Conservation (phyloP, 2,113 vertebrate genomes). For the Dasyurus viverrinus region DNA sequence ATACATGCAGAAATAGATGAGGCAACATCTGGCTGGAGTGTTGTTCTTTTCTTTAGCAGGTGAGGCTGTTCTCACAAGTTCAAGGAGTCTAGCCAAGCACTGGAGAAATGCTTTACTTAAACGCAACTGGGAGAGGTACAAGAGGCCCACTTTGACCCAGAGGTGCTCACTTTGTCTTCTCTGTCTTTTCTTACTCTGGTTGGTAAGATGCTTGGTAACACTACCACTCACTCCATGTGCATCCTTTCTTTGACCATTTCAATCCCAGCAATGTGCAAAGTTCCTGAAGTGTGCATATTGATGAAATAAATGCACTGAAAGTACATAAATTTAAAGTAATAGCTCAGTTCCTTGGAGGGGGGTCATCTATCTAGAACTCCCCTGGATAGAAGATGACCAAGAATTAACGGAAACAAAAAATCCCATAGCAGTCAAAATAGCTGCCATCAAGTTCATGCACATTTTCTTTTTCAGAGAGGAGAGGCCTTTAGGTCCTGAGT, state of each 20-base stretch:
- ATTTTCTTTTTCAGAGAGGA: neutral
- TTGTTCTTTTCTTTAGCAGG: neutral
- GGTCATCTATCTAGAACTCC: neutral
- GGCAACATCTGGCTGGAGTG: neutral
- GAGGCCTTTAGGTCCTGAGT: neutral
- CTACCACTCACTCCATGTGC: neutral
- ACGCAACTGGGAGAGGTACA: neutral
- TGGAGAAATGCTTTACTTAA: neutral
- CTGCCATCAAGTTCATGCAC: neutral
- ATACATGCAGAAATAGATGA: slow-evolving; percentile 18
- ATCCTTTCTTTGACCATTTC: neutral
- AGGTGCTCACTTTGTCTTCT: neutral
- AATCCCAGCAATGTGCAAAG: neutral
- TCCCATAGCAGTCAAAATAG: neutral
- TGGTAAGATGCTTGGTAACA: neutral
- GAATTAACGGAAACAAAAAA: neutral
- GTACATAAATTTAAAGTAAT: neutral
- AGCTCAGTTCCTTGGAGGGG: neutral
- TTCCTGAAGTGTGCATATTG: neutral
- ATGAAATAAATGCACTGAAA: neutral
- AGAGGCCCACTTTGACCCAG: neutral
- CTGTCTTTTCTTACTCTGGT: neutral
- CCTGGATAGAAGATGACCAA: neutral
- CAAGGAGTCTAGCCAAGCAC: neutral
- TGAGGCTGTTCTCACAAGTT: neutral